Base-by-base conservation (phyloP, 2,888 invertebrate genomes). In the Tenthredo distinguenda region DNA sequence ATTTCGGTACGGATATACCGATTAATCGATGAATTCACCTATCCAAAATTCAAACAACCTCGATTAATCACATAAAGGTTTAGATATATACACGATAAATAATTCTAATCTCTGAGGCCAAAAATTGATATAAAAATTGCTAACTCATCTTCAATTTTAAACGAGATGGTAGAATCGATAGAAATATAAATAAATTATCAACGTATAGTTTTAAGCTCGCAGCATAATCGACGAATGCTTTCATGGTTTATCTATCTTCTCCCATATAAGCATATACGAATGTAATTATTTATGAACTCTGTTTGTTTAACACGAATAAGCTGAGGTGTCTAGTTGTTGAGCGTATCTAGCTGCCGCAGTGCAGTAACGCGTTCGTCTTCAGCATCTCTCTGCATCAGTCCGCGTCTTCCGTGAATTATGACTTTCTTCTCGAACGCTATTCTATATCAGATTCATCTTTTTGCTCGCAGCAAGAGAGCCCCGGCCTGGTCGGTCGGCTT, bases 401-500 rank as follows among this genome's bases (percentile, higher is more conserved):
- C 43, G 72, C 18, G 72, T 83, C 68, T 43, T 47, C 68, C 43
- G 68, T 83, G 83, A 83, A 83, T 83, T 83, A 83, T 83, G 65
- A 83, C 83, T 83, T 83, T 83, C 83, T 83, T 71, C 68, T 65
- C 31, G 83, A 83, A 68, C 50, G 83, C 47, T 68, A 31, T 34
- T 47, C 68, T 86, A 31, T 82, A 82, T 74, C 81, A 74, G 79
- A 62, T 85, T 83, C 82, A 72, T 72, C 82, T 40, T 83, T 68
- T 85, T 58, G 65, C 79, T 85, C 43, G 43, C 37, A 81, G 81
- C 62, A 31, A 40, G 40, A 40, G 50, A 26, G 82, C 82, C 9
- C 81, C 18, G 65, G 31, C 10, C 58, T 7, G 34, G 10, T 58
- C 58, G 37, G 31, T 77, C 18, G 9, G 87, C 87, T 90, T 90